Base-by-base conservation (phyloP, 2,113 vertebrate species). In the Cynocephalus volans region DNA sequence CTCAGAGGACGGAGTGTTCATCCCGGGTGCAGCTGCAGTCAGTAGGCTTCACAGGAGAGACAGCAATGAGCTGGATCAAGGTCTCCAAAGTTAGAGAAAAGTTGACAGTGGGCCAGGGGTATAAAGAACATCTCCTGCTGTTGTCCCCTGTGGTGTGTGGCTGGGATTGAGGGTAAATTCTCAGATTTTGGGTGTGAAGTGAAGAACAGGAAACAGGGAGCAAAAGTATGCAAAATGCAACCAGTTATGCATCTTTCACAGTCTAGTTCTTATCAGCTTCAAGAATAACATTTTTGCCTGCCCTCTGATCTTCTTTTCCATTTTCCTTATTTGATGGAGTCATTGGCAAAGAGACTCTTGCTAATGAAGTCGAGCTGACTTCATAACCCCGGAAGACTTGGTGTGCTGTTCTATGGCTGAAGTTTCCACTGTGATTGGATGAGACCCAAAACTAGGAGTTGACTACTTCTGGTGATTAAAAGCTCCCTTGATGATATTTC, bases 381-480 rank as follows among this genome's bases (percentile, higher is more conserved):
- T 81, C 65, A 81, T 67, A 97, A 96, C 60, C 95, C 93, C 94
- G 64, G 64, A 62, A 77, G 95, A 76, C 81, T 93, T 92, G 90
- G 81, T 31, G 0, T 82, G 84, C 95, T 96, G 75, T 75, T 96
- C 96, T 77, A 89, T 36, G 83, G 89, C 67, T 96, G 88, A 96
- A 92, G 76, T 96, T 97, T 98, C 90, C 67, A 95, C 96, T 97
- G 95, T 41, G 95, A 88, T 97, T 98, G 96, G 96, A 94, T 62
- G 69, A 96, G 76, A 95, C 84, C 93, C 97, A 97, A 96, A 95
- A 93, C 87, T 94, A 92, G 98, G 92, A 96, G 88, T 88, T 90
- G 98, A 97, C 94, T 93, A 95, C 97, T 97, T 92, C 83, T 97
- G 67, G 85, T 98, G 98, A 98, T 98, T 97, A 98, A 97, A 98